Evolutionary conservation across 2,888 invertebrate genomes (phyloP), one percentile per base, ranked within the genome.

Genomic region (Idaea straminata): DNA sequence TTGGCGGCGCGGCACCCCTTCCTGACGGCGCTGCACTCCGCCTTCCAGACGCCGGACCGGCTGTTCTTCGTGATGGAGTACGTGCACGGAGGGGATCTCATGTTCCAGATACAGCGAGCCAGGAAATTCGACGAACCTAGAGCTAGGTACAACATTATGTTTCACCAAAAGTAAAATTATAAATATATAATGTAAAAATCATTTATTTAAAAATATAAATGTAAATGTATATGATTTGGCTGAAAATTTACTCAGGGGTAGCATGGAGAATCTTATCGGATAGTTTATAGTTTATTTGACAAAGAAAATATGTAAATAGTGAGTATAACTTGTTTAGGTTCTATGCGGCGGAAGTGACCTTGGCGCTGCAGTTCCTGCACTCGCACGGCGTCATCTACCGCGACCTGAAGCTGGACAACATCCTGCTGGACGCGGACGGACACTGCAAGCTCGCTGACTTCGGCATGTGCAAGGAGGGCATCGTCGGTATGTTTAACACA

Each of bases 61-160:
- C 94, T 99, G 74, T 99, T 99, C 94, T 99, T 99, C 93, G 99
- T 99, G 74, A 99, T 99, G 99, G 99, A 99, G 93, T 99, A 99
- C 91, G 99, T 99, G 64, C 86, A 99, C 91, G 99, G 99, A 76
- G 99, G 99, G 77, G 99, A 98, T 93, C 94, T 99, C 79, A 99
- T 99, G 99, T 99, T 99, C 94, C 99, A 99, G 95, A 99, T 99
- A 78, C 99, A 99, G 93, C 95, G 98, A 82, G 98, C 99, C 70
- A 94, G 99, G 71, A 99, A 99, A 93, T 99, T 99, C 92, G 99
- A 99, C 89, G 99, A 99, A 89, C 96, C 97, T 0, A 94, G 97
- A 3, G 99, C 99, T 16, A 95, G 97, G 84, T 98, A 57, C n/a
- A 25, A 25, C 25, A 25, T 25, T 25, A 25, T 25, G 1, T 25